Base-by-base conservation (phyloP, 2,113 vertebrate genomes). In the Oncorhynchus kisutch region DNA sequence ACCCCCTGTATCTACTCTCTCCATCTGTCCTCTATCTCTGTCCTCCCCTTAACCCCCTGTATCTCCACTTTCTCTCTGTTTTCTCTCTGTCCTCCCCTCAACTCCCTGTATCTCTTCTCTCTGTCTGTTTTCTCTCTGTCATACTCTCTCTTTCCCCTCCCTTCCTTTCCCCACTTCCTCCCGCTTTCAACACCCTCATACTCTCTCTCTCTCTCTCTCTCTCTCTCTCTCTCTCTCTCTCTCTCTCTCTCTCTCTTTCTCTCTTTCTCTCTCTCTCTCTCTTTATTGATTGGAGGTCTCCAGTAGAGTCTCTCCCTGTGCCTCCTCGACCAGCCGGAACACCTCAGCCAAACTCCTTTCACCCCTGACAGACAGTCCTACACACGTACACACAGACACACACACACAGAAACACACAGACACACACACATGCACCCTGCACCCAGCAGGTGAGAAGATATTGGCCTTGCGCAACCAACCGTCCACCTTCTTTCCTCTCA, bases 281-380 rank as follows among this genome's bases (percentile, higher is more conserved):
- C 31, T 74, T 24, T 67, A 22, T 29, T 7, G 18, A 57, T 29
- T 5, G 48, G 45, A 25, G 14, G 76, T 75, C 73, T 73, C 49
- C 69, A 77, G 70, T 49, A 7, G n/a, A 71, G 67, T 57, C 24
- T 51, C 39, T 51, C 22, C 20, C 54, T 73, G 20, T 65, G 48
- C 68, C 59, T 81, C 69, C 29, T 75, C 62, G 45, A 75, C 69
- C 70, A 71, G 64, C 34, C 64, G 82, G 79, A 81, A 72, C 68
- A 66, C 67, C 76, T 12, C 71, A 78, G 72, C 48, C 68, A 65
- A 82, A 81, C 72, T 64, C 45, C 62, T 81, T 87, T 85, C 79
- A 85, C 77, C 73, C 79, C 79, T 82, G 77, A 85, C 57, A 74
- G 72, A 71, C 27, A 48, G 31, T n/a, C 25, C 22, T 49, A 29